Conservation (phyloP, 2,797 vertebrate species). For the Passerculus sandwichensis region DNA sequence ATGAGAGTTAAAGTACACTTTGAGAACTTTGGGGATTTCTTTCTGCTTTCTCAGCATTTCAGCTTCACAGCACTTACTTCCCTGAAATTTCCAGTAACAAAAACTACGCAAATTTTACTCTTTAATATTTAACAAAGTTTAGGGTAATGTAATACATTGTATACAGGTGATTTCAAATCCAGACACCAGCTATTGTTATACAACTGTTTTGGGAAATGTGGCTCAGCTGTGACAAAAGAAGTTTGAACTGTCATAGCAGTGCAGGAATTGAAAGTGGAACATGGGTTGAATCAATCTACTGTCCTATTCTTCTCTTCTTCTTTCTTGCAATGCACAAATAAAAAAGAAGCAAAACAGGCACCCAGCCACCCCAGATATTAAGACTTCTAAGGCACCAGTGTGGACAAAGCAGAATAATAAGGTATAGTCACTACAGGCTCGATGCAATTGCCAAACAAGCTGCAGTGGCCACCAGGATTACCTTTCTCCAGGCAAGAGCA, state of each 20-base stretch:
- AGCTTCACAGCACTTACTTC: not conserved
- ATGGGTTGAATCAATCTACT: not conserved
- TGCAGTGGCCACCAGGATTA: not conserved
- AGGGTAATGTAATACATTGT: not conserved
- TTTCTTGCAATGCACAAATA: not conserved
- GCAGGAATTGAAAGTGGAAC: not conserved
- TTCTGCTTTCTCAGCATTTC: conserved; percentile 34
- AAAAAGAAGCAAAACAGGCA: not conserved
- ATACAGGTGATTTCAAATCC: not conserved
- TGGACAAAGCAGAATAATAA: not conserved
- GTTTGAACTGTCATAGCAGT: not conserved
- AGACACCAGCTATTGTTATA: not conserved
- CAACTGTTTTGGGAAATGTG: not conserved
- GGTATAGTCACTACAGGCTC: not conserved
- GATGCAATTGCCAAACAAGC: not conserved
- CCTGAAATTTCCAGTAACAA: not conserved
- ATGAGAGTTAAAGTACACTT: conserved; percentile 3
- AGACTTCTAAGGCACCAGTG: not conserved
- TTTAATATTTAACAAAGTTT: not conserved
- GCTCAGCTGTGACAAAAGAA: not conserved
- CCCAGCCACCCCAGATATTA: not conserved
- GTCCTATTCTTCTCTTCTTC: not conserved
- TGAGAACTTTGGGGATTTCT: not conserved
- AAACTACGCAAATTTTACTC: not conserved
- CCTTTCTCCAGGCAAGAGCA: not conserved